Conservation (phyloP, 2,888 invertebrate genomes). For the Sussaba pulchella region DNA sequence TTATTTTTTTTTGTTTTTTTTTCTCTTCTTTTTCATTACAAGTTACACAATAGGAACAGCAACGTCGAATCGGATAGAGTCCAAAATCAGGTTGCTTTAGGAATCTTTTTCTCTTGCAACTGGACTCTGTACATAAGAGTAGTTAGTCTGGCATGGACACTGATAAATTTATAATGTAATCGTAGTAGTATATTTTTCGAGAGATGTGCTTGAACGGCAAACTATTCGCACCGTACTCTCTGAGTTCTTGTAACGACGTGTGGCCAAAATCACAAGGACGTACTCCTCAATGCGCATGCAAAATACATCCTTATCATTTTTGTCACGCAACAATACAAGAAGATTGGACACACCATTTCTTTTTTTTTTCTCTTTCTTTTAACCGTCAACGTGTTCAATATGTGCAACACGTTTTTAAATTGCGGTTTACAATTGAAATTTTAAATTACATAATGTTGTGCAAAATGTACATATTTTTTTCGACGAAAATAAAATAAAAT, state of each 20-base stretch:
- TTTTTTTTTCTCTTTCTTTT: conserved; percentile 14
- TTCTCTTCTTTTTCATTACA: conserved; percentile 48
- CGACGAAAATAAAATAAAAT: conserved; percentile 5
- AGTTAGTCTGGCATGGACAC: conserved; percentile 51
- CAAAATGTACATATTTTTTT: conserved; percentile 7
- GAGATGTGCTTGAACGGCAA: conserved; percentile 36
- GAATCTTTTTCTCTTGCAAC: conserved; percentile 31
- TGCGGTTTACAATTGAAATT: conserved; percentile 41
- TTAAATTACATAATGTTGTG: conserved; percentile 24
- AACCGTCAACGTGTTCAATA: conserved; percentile 22
- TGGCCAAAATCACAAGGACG: not conserved
- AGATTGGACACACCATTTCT: conserved; percentile 5
- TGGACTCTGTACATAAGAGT: conserved; percentile 46
- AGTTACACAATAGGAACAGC: conserved; percentile 72
- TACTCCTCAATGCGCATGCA: not conserved
- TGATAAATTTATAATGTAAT: conserved; percentile 51
- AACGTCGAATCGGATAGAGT: conserved; percentile 63
- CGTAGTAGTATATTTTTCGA: conserved; percentile 38
- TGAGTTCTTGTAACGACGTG: conserved; percentile 27
- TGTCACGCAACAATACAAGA: conserved; percentile 6
- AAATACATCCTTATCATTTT: conserved; percentile 2
- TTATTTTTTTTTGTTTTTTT: conserved; percentile 49
- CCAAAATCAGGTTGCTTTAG: conserved; percentile 47
- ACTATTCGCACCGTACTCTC: conserved; percentile 54
- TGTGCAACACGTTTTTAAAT: conserved; percentile 27